A percentile compares a stretch with the other conserved stretches of the same genome.
Conservation (phyloP, 2,888 invertebrate genomes). For the Catocala sponsa region DNA sequence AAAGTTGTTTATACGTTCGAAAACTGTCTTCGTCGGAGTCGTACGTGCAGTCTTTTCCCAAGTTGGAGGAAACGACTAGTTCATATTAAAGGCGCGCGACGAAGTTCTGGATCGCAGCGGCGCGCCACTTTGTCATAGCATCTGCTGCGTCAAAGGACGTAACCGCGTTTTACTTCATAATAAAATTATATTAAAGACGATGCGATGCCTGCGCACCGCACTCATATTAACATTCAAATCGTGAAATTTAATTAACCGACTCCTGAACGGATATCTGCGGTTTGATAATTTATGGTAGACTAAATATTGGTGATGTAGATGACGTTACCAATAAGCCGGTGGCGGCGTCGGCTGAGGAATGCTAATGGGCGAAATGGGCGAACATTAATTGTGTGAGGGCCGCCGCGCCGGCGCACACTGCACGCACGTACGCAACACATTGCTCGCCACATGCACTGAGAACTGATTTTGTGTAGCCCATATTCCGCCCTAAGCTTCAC, state of each 20-base stretch:
- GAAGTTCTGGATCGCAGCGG: constrained; percentile 66
- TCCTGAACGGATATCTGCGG: constrained; percentile 52
- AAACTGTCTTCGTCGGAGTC: constrained; percentile 62
- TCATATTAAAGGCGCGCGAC: constrained; percentile 71
- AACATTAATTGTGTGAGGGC: constrained; percentile 70
- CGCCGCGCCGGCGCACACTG: constrained; percentile 50
- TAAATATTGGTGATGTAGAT: constrained; percentile 71
- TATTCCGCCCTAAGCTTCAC: constrained; percentile 16
- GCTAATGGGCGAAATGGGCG: constrained; percentile 73
- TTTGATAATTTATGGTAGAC: constrained; percentile 64
- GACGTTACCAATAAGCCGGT: constrained; percentile 70
- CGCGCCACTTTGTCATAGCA: constrained; percentile 68
- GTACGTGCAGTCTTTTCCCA: constrained; percentile 68
- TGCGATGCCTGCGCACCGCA: constrained; percentile 22
- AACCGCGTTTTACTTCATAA: constrained; percentile 58
- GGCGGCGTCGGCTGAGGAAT: constrained; percentile 65
- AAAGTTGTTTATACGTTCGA: constrained; percentile 71
- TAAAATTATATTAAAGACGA: constrained; percentile 59
- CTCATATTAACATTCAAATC: constrained; percentile 61
- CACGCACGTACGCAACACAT: constrained; percentile 16
- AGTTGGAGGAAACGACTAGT: constrained; percentile 70
- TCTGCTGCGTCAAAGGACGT: constrained; percentile 66
- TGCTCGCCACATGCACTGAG: constrained; percentile 32
- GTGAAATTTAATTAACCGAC: constrained; percentile 60
- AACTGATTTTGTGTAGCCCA: constrained; percentile 47